Conservation (phyloP, 1,140 invertebrate species). For the Neomicropteryx cornuta region DNA sequence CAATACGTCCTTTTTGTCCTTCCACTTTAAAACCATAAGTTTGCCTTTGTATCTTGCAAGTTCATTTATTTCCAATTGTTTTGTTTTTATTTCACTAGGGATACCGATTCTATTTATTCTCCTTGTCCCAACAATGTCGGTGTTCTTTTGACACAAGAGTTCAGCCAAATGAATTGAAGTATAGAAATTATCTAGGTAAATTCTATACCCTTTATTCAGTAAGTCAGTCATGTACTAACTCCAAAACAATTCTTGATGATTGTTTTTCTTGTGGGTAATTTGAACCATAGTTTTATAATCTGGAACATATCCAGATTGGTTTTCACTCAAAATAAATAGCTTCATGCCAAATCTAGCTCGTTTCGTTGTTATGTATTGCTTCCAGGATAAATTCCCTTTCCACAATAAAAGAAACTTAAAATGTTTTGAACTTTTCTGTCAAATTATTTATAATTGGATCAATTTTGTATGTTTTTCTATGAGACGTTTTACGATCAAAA, state of each 20-base stretch:
- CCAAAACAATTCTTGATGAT: conserved; percentile 4
- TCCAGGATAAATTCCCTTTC: conserved; percentile 10
- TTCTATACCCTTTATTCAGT: conserved; percentile 5
- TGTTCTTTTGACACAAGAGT: conserved; percentile 6
- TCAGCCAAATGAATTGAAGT: conserved; percentile 6
- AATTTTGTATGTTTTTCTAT: conserved; percentile 7
- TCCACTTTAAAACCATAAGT: conserved; percentile 7
- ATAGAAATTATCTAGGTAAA: conserved; percentile 6
- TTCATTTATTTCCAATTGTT: conserved; percentile 4
- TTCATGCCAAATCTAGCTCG: conserved; percentile 11
- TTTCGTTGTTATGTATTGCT: conserved; percentile 10
- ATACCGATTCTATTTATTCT: conserved; percentile 6
- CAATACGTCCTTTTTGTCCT: conserved; percentile 8
- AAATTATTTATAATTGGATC: conserved; percentile 7
- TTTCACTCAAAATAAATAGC: conserved; percentile 6
- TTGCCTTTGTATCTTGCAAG: conserved; percentile 5
- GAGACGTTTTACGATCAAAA: conserved; percentile 5
- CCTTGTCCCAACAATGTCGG: conserved; percentile 5
- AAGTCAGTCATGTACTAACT: conserved; percentile 3
- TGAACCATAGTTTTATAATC: conserved; percentile 5
- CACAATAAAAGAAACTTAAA: conserved; percentile 10
- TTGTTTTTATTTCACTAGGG: conserved; percentile 6
- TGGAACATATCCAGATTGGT: conserved; percentile 8
- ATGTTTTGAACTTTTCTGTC: conserved; percentile 5
- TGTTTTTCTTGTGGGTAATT: conserved; percentile 4